Conservation (phyloP, 35 echinoderm and acorn worm species). For the Heliocidaris tuberculata region DNA sequence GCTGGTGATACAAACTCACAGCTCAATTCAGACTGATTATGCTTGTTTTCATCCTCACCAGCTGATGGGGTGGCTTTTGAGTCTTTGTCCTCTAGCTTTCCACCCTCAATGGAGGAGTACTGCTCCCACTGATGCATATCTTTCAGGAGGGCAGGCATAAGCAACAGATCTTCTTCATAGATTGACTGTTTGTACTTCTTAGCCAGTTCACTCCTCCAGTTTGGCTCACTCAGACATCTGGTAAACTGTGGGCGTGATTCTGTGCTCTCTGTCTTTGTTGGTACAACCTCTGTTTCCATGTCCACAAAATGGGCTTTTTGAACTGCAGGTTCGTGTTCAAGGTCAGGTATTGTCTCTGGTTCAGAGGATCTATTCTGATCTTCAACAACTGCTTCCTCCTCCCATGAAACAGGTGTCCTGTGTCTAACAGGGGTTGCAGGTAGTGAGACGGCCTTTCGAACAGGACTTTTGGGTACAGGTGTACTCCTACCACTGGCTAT, state of each 20-base stretch:
- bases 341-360: not conserved
- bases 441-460: not conserved
- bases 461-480: constrained; percentile 28
- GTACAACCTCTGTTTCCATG: not conserved
- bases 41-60: not conserved
- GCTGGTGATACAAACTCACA: not conserved
- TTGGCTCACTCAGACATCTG: not conserved
- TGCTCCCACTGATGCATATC: not conserved
- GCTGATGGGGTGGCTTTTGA: not conserved
- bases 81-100: not conserved
- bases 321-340: not conserved
- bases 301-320: not conserved
- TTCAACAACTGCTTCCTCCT: not conserved
- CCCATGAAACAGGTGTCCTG: not conserved
- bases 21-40: not conserved
- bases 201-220: not conserved
- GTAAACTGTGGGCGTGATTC: not conserved
- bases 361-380: not conserved
- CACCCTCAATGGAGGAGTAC: not conserved
- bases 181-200: not conserved
- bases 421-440: constrained; percentile 25
- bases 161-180: not conserved
- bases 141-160: constrained; percentile 28
- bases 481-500: constrained; percentile 45
- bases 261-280: not conserved